Conservation (phyloP, 1,140 invertebrate genomes). For the Microplitis demolitor region DNA sequence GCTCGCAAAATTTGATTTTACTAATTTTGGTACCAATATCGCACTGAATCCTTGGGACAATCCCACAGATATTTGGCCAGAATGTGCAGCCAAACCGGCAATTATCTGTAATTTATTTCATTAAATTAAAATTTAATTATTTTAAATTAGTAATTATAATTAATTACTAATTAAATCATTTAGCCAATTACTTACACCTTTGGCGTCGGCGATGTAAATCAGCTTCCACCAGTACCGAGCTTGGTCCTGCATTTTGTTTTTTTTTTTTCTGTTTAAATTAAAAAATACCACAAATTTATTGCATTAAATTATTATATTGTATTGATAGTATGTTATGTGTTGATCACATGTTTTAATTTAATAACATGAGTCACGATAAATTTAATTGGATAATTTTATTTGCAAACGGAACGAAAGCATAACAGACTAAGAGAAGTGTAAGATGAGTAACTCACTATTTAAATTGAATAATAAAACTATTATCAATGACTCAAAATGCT, state of each 20-base stretch:
- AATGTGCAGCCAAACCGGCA: conserved; percentile 72
- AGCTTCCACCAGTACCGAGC: conserved; percentile 52
- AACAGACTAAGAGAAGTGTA: not conserved
- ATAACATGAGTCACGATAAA: conserved; percentile 2
- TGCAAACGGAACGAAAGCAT: not conserved
- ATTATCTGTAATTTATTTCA: conserved; percentile 63
- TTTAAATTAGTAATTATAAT: conserved; percentile 17
- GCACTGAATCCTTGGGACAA: conserved; percentile 78
- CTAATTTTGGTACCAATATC: conserved; percentile 71
- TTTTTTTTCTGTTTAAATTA: not conserved
- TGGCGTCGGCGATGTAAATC: conserved; percentile 40
- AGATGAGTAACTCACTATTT: not conserved
- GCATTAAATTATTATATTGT: not conserved
- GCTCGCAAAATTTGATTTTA: conserved; percentile 61
- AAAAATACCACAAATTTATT: not conserved
- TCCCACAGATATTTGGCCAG: conserved; percentile 75
- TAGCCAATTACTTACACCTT: conserved; percentile 45
- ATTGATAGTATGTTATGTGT: not conserved
- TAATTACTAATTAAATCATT: not conserved
- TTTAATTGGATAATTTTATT: not conserved
- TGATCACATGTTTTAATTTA: not conserved
- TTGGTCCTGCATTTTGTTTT: conserved; percentile 4
- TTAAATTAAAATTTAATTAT: conserved; percentile 9
- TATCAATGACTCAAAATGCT: conserved; percentile 25
- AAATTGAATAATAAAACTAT: conserved; percentile 18